These are phyloP conservation scores for Mormyrops boulengeri DNA, from an alignment of 2,797 vertebrate genomes.

Conservation along the genomic window DNA sequence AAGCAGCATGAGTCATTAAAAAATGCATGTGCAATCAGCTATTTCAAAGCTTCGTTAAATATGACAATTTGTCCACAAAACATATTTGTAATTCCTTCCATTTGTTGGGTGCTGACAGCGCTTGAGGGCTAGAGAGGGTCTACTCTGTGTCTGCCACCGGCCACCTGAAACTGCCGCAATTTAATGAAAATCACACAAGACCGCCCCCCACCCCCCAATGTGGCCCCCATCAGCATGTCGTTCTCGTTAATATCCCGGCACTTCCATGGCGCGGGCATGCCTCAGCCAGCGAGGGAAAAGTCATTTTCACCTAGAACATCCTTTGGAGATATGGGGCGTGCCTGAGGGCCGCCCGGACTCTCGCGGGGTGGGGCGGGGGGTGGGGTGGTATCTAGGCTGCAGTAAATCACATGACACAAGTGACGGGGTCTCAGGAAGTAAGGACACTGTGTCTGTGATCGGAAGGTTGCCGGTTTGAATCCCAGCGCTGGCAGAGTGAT, in stretches of 20 bases:
- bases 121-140: neutral
- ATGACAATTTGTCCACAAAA: neutral
- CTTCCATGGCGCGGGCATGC: neutral
- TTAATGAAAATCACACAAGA: neutral
- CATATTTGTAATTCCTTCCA: constrained; percentile 3
- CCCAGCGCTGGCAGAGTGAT: too few species aligned
- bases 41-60: constrained; percentile 9
- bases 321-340: neutral
- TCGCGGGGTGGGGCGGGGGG: neutral
- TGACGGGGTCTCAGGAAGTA: too few species aligned
- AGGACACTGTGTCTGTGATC: too few species aligned
- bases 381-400: neutral
- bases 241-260: neutral
- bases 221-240: neutral
- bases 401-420: neutral
- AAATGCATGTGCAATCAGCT: constrained; percentile 4
- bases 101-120: neutral
- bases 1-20: neutral
- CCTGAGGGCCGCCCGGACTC: neutral
- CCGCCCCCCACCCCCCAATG: neutral
- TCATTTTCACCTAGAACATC: constrained; percentile 1
- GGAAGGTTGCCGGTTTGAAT: too few species aligned
- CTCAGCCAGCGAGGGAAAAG: neutral
- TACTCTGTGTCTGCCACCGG: neutral
- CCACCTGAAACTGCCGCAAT: neutral